Percentiles rank a stretch among this genome's conserved stretches.
Conservation (phyloP, 37 sponge, comb jelly and placozoan genomes). For the Axinella damicornis region DNA sequence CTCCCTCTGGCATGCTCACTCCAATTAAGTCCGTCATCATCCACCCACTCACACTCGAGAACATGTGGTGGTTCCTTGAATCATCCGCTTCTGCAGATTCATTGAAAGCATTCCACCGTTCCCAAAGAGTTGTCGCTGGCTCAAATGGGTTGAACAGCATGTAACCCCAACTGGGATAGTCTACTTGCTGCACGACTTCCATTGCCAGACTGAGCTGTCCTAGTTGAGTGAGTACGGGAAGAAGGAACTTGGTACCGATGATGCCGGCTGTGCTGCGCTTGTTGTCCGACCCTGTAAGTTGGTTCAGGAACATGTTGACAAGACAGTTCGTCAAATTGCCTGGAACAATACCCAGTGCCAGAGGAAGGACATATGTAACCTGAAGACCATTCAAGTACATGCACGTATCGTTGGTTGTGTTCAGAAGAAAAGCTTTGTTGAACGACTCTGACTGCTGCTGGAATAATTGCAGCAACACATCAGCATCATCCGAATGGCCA, state of each 20-base stretch:
- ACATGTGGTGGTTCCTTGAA: slow-evolving; percentile 88
- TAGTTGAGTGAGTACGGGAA: slow-evolving; percentile 43
- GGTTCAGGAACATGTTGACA: slow-evolving; percentile 36
- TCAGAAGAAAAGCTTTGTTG: slow-evolving; percentile 52
- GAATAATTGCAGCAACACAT: not conserved
- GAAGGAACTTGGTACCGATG: slow-evolving; percentile 52
- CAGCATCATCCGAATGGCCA: slow-evolving; percentile 1
- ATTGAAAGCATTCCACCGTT: slow-evolving; percentile 68
- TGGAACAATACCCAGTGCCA: slow-evolving; percentile 55
- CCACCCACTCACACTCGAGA: slow-evolving; percentile 78
- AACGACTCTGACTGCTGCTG: slow-evolving; percentile 15
- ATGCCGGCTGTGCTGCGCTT: slow-evolving; percentile 64
- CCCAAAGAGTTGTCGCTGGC: slow-evolving; percentile 82
- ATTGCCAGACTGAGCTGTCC: slow-evolving; percentile 50
- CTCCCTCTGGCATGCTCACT: slow-evolving; percentile 12
- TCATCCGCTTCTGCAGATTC: slow-evolving; percentile 67
- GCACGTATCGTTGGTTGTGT: not conserved
- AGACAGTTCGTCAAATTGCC: not conserved
- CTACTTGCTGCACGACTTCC: slow-evolving; percentile 51
- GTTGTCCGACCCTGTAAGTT: slow-evolving; percentile 20
- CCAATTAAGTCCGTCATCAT: slow-evolving; percentile 59
- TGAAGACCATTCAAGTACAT: slow-evolving; percentile 64
- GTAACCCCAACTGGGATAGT: slow-evolving; percentile 81
- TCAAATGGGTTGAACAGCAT: slow-evolving; percentile 70
- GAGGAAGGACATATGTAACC: slow-evolving; percentile 59